Base-by-base conservation (phyloP, 2,888 invertebrate genomes). In the Xestobium rufovillosum region DNA sequence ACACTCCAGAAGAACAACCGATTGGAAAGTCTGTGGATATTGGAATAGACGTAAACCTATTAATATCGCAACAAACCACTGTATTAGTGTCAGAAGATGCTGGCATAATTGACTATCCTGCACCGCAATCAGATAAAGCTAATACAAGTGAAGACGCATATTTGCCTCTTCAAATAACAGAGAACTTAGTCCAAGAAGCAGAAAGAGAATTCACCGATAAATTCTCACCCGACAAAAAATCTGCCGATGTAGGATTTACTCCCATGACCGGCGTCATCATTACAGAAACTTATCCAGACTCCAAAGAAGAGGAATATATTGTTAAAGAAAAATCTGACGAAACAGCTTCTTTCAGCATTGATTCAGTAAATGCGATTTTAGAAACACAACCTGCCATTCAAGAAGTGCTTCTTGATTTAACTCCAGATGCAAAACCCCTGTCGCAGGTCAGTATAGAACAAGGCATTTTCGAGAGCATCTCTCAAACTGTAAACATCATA, bases 191-290 rank as follows among this genome's bases (percentile, higher is more conserved):
- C 4, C 54, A 61, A 47, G 76, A 76, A 56, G 69, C 63, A 47
- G 76, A 76, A 63, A 56, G 60, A 16, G 57, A 61, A 31, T 67
- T 74, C 44, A 53, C 53, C 14, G 64, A 59, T 26, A 65, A 67
- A 44, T 57, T 69, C 16, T 63, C 65, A 53, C 71, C 72, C 9
- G 73, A 68, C 33, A 65, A 59, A 29, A 79, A 77, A 51, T 64
- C 49, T 11, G 71, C 72, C n/a, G 61, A 71, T 29, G 51, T 69
- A 28, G 70, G 56, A 36, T 71, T 71, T 57, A 70, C 67, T 59
- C 72, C 66, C 66, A 69, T 63, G 53, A 70, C 75, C 60, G 60
- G 75, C 44, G 45, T 83, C 31, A 71, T 71, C 47, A 64, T 80
- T 9, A 75, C 71, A 10, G 74, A 77, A 62, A 54, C 71, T 1